phyloP scores from a whole-genome alignment of 2,888 invertebrate genomes.

The Chaitophorus viminalis region DNA sequence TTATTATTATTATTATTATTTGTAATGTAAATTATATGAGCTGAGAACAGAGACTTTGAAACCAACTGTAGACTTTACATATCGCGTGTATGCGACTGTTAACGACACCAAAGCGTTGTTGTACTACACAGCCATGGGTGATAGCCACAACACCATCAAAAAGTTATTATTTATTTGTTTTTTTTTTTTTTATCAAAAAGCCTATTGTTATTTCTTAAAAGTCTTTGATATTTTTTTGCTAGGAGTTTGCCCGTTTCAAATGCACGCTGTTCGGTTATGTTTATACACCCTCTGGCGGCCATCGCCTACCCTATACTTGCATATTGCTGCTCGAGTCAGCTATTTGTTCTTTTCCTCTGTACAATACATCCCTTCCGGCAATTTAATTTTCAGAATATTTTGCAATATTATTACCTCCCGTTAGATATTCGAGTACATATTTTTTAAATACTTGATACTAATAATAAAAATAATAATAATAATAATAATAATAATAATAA shows the following conservation, averaged over 20 bases:
- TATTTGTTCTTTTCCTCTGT: constrained; percentile 43
- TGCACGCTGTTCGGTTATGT: constrained; percentile 24
- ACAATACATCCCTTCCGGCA: constrained; percentile 29
- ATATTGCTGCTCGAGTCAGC: constrained; percentile 12
- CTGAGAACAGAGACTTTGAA: background rate
- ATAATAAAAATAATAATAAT: background rate
- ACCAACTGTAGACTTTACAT: background rate
- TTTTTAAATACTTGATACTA: background rate
- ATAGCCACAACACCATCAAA: constrained; percentile 16
- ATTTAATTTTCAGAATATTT: constrained; percentile 25
- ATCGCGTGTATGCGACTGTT: background rate
- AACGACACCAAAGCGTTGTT: constrained; percentile 21
- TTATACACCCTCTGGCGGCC: constrained; percentile 28
- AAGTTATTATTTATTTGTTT: constrained; percentile 32
- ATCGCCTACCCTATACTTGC: background rate
- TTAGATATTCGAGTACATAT: background rate
- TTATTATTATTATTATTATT: background rate
- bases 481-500: background rate
- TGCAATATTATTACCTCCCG: background rate
- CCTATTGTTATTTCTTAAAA: constrained; percentile 31
- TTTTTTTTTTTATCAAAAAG: constrained; percentile 33
- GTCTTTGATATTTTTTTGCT: constrained; percentile 49
- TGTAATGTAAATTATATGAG: background rate
- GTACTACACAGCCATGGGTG: background rate
- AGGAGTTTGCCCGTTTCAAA: constrained; percentile 37